A percentile compares a stretch with the other conserved stretches of the same genome.
Evolutionary conservation across 2,797 vertebrate species (phyloP).

Genomic region (Pantherophis alleghaniensis): DNA sequence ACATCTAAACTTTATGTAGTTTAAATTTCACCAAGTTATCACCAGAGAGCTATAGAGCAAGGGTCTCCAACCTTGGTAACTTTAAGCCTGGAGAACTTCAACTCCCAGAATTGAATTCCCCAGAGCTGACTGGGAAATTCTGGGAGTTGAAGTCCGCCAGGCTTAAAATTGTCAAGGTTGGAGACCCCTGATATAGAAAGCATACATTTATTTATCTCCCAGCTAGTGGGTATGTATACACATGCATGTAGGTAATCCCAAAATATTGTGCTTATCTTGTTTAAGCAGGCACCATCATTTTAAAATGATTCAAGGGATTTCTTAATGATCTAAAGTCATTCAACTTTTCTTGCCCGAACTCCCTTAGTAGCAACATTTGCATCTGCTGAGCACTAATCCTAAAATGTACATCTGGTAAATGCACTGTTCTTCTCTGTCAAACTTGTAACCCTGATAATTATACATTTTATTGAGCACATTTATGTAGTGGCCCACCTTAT

Average conservation of each 20-base stretch:
- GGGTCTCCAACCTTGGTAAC: too few species aligned
- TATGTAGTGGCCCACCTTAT: not conserved
- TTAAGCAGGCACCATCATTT: not conserved
- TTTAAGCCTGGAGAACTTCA: too few species aligned
- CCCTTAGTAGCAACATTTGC: not conserved
- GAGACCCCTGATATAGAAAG: not conserved
- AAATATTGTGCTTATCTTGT: not conserved
- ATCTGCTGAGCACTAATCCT: slow-evolving; percentile 5
- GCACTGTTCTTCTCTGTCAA: slow-evolving; percentile 44
- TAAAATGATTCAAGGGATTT: slow-evolving; percentile 37
- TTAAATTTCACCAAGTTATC: slow-evolving; percentile 41
- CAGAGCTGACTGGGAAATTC: too few species aligned
- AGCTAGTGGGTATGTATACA: slow-evolving; percentile 41
- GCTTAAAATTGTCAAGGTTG: too few species aligned
- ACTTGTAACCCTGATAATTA: slow-evolving; percentile 35
- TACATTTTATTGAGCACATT: not conserved
- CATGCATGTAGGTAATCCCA: not conserved
- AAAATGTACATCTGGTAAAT: slow-evolving; percentile 31
- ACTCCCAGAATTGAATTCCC: too few species aligned
- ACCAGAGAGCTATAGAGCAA: not conserved
- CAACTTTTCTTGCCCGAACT: slow-evolving; percentile 29
- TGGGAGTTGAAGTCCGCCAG: too few species aligned
- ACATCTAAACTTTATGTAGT: not conserved
- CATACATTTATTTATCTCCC: slow-evolving; percentile 48
- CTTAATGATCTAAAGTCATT: slow-evolving; percentile 29